Evolutionary conservation across 53 echinoderm and acorn worm genomes (phyloP).

Genomic region (Patiria pectinifera): DNA sequence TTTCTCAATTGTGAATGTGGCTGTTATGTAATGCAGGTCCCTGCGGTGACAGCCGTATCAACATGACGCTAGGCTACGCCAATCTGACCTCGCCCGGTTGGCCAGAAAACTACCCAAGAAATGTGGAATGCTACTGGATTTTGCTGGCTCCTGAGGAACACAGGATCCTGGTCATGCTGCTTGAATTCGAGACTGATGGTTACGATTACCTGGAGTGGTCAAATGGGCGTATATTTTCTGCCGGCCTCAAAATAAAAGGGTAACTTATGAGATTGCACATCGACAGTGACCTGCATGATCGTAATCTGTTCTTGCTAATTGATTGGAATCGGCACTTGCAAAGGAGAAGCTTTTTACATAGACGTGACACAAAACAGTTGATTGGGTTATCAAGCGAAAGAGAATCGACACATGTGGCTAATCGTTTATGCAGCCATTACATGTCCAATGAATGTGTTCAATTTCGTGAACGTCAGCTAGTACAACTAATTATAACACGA

Average conservation of each 20-base stretch:
- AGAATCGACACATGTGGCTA: no score
- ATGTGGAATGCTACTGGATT: neutral
- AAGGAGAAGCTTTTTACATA: no score
- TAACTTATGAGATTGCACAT: neutral
- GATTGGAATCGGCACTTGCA: no score
- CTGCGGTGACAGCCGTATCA: constrained; percentile 30
- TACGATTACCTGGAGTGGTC: neutral
- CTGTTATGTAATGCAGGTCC: neutral
- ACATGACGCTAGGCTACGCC: neutral
- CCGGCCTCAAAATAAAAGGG: neutral
- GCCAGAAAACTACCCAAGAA: neutral
- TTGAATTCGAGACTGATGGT: neutral
- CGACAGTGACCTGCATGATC: no score
- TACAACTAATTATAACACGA: no score
- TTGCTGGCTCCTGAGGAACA: neutral
- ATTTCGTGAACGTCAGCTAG: no score
- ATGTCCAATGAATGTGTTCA: no score
- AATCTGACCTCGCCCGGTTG: constrained; percentile 27
- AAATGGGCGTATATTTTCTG: neutral
- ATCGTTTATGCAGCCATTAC: no score
- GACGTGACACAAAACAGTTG: no score
- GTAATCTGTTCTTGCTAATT: no score
- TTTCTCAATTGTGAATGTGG: no score
- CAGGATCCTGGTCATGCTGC: neutral
- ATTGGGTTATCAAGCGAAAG: no score